A percentile compares a stretch with the other conserved stretches of the same genome.
These are phyloP conservation scores for Mya arenaria DNA, from an alignment of 1,140 invertebrate genomes.

Conservation along the genomic window DNA sequence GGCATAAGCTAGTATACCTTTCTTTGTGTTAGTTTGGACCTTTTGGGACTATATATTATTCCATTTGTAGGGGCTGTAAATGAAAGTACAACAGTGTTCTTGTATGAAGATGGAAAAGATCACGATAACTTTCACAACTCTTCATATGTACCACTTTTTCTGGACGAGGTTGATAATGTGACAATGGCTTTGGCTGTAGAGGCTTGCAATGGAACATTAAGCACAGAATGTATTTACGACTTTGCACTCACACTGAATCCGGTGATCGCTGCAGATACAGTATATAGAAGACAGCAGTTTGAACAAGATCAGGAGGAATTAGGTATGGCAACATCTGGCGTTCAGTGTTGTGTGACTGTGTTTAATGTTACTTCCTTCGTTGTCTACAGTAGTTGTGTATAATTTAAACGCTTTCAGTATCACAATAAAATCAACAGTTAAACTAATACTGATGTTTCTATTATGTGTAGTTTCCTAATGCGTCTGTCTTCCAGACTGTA, in stretches of 20 bases:
- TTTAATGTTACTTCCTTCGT: too few relatives aligned
- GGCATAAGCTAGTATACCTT: too few relatives aligned
- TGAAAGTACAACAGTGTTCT: background rate
- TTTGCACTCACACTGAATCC: background rate
- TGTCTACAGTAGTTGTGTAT: background rate
- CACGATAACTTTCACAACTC: background rate
- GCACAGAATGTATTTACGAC: slow-evolving; percentile 15
- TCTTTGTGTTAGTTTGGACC: too few relatives aligned
- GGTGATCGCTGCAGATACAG: background rate
- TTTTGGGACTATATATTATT: too few relatives aligned
- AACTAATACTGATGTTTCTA: background rate
- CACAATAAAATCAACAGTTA: background rate
- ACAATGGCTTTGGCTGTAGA: background rate
- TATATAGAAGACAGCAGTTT: background rate
- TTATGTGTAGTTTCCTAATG: background rate
- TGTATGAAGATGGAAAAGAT: background rate
- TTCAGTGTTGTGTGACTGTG: too few relatives aligned
- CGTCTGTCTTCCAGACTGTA: background rate
- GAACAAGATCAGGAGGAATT: background rate
- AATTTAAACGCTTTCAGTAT: background rate
- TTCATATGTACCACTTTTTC: background rate
- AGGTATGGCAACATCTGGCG: background rate
- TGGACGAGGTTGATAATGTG: background rate
- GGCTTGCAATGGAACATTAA: slow-evolving; percentile 3
- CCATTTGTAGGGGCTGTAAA: background rate